Evolutionary conservation across 2,113 vertebrate species (phyloP).

Genomic region (Pedionomus torquatus): DNA sequence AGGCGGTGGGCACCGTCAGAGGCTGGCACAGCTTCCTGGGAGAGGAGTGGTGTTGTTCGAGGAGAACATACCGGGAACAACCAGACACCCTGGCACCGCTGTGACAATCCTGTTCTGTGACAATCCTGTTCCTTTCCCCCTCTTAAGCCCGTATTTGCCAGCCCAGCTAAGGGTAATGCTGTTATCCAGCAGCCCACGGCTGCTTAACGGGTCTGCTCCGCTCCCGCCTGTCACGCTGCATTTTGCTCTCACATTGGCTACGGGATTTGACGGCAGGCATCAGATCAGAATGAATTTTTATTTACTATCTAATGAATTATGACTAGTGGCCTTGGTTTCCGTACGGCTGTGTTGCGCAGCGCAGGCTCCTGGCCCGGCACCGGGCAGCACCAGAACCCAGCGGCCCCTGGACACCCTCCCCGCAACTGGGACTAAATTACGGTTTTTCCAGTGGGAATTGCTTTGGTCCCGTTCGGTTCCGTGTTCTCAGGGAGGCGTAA

Average conservation of each 20-base stretch:
- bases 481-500: not conserved
- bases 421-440: fast-evolving
- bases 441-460: not conserved
- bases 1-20: no score
- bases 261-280: not conserved
- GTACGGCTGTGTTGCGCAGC: not conserved
- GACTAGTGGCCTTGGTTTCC: not conserved
- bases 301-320: not conserved
- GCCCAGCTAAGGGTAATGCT: not conserved
- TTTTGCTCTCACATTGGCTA: not conserved
- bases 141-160: not conserved
- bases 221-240: not conserved
- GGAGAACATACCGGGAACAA: not conserved
- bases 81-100: not conserved
- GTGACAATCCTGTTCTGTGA: not conserved
- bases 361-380: fast-evolving
- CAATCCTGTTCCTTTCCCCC: not conserved
- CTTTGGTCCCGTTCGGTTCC: not conserved
- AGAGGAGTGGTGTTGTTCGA: fast-evolving
- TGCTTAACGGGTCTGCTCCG: not conserved
- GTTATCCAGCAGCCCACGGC: not conserved
- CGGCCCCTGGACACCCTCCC: not conserved
- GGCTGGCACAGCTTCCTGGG: not conserved
- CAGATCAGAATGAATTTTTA: not conserved
- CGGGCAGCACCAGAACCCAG: not conserved